phyloP scores from a whole-genome alignment of 2,113 vertebrate genomes.

The Mandrillus leucophaeus region DNA sequence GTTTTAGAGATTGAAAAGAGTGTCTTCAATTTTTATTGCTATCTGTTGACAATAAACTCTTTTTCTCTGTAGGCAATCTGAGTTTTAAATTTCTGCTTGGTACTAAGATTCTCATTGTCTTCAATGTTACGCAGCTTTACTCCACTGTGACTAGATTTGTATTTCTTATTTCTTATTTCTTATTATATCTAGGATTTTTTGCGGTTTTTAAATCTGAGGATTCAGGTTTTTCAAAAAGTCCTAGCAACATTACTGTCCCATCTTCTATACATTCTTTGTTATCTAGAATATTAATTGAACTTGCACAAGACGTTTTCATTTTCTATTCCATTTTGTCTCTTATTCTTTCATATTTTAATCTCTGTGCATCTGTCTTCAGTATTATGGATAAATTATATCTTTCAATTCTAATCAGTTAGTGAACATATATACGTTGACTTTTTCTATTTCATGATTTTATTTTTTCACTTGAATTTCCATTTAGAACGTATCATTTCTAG shows the following conservation, averaged over 20 bases:
- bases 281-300: neutral
- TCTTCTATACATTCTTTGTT: neutral
- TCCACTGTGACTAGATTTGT: neutral
- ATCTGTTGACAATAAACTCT: neutral
- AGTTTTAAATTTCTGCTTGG: neutral
- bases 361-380: slow-evolving; percentile 29
- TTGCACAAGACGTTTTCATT: neutral
- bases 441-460: slow-evolving; percentile 55
- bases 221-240: neutral
- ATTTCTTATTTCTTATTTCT: neutral
- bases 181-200: neutral
- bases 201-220: neutral
- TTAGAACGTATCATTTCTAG: slow-evolving; percentile 47
- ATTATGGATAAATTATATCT: slow-evolving; percentile 8
- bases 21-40: neutral
- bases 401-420: neutral
- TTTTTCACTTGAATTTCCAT: slow-evolving; percentile 54
- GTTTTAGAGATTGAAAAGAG: slow-evolving; percentile 33
- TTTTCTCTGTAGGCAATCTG: neutral
- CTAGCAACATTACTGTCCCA: neutral
- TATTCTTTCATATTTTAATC: slow-evolving; percentile 40
- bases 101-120: neutral
- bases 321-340: neutral
- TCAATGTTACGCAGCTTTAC: neutral
- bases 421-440: neutral